A percentile compares a stretch with the other conserved stretches of the same genome.
Conservation (phyloP, 2,888 invertebrate species). For the Sinhomidia bicolor region DNA sequence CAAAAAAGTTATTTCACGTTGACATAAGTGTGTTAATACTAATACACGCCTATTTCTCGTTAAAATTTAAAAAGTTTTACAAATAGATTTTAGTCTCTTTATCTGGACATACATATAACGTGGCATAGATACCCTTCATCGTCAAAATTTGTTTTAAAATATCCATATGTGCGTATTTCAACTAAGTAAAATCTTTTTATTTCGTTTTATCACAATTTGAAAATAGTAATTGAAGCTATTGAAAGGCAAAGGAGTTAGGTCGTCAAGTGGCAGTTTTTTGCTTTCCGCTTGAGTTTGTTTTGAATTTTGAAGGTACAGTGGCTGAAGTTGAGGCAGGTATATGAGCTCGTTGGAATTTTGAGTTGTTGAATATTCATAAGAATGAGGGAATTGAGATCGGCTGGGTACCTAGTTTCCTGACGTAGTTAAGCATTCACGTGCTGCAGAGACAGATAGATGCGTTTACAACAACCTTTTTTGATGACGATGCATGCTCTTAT, state of each 20-base stretch:
- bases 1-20: background rate
- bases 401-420: background rate
- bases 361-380: slow-evolving; percentile 57
- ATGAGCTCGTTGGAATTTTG: background rate
- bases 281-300: background rate
- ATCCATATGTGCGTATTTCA: too few relatives aligned
- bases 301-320: background rate
- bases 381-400: background rate
- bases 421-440: background rate
- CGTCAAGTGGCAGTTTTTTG: background rate
- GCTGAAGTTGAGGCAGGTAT: background rate
- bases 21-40: background rate
- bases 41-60: too few relatives aligned
- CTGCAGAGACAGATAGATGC: background rate
- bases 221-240: too few relatives aligned
- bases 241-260: background rate
- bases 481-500: slow-evolving; percentile 57
- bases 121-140: too few relatives aligned
- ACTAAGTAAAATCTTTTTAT: too few relatives aligned
- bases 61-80: too few relatives aligned
- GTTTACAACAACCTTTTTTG: slow-evolving; percentile 42
- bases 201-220: too few relatives aligned
- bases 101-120: too few relatives aligned
- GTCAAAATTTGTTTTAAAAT: too few relatives aligned
- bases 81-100: too few relatives aligned